These are phyloP conservation scores for Cataglyphis livida DNA, from an alignment of 2,888 invertebrate genomes.

Conservation along the genomic window DNA sequence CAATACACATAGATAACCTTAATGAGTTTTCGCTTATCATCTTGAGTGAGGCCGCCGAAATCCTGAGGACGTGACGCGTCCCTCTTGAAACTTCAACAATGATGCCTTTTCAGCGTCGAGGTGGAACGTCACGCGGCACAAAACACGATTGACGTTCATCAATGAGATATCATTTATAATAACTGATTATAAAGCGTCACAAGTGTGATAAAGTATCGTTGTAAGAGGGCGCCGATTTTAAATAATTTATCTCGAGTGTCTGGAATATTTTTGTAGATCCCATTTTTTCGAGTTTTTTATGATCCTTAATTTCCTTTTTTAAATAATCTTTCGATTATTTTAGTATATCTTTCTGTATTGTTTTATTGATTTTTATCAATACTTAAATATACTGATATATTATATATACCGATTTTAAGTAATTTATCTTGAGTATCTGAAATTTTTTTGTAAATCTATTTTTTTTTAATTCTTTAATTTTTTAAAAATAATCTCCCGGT, in stretches of 20 bases:
- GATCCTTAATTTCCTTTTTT: neutral
- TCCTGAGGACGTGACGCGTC: slow-evolving; percentile 22
- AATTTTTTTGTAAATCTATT: too few species aligned
- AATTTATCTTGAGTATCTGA: too few species aligned
- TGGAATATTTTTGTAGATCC: neutral
- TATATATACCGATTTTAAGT: too few species aligned
- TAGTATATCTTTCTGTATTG: too few species aligned
- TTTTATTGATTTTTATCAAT: neutral
- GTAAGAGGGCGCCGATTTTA: neutral
- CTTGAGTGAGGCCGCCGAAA: slow-evolving; percentile 39
- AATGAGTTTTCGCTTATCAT: slow-evolving; percentile 43
- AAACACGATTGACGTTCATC: slow-evolving; percentile 25
- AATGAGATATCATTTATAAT: slow-evolving; percentile 56
- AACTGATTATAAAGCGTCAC: slow-evolving; percentile 40
- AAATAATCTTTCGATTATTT: neutral
- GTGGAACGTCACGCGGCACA: slow-evolving; percentile 23
- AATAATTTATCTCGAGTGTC: slow-evolving; percentile 32
- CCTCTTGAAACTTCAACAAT: slow-evolving; percentile 34
- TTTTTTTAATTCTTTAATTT: too few species aligned
- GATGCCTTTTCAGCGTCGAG: slow-evolving; percentile 35
- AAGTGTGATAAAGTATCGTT: slow-evolving; percentile 16
- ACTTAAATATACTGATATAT: neutral
- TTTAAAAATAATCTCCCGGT: neutral
- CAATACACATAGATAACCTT: slow-evolving; percentile 41
- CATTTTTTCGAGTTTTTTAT: neutral